Base-by-base conservation (phyloP, 2,888 invertebrate species). In the Clanis bilineata region DNA sequence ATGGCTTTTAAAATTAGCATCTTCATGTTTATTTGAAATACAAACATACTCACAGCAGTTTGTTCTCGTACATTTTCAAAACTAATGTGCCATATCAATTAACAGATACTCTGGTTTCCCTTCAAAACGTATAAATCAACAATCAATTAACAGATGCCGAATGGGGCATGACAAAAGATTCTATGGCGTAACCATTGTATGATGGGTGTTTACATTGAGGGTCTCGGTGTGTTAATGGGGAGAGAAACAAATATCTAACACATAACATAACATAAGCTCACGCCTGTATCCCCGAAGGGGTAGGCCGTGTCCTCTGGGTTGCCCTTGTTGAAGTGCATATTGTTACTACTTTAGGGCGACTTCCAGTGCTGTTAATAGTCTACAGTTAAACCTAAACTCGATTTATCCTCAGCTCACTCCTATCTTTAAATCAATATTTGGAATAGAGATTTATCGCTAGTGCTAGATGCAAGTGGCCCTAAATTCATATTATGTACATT, bases 21-120 rank as follows among this genome's bases (percentile, higher is more conserved):
- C 18, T 9, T 18, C 18, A 10, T 28, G 51, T 51, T 32, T 32
- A 51, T 32, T 18, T 51, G 10, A 18, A 32, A 18, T 18, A 3
- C 28, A 32, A 51, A 51, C 32, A 32, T 18, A 51, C 32, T 18
- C 18, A 28, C 18, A 5, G 18, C 4, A 45, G 47, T 47, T 25
- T 21, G 51, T 51, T 9, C 9, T 45, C 12, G 22, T 22, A 28
- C 15, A 3, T 51, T 32, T 32, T 3, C 51, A 32, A 32, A 51
- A 51, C 32, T 9, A 51, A 32, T 51, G 18, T 51, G 51, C 28
- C 51, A 51, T 51, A 28, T 28, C 51, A 51, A 51, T 51, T 51
- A 51, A 4, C 51, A 32, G 32, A 10, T 32, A 3, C 51, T n/a
- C n/a, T n/a, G n/a, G n/a, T n/a, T n/a, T n/a, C n/a, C n/a, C n/a